These are phyloP conservation scores for Dinomys branickii DNA, from an alignment of 2,113 vertebrate species.

Conservation along the genomic window DNA sequence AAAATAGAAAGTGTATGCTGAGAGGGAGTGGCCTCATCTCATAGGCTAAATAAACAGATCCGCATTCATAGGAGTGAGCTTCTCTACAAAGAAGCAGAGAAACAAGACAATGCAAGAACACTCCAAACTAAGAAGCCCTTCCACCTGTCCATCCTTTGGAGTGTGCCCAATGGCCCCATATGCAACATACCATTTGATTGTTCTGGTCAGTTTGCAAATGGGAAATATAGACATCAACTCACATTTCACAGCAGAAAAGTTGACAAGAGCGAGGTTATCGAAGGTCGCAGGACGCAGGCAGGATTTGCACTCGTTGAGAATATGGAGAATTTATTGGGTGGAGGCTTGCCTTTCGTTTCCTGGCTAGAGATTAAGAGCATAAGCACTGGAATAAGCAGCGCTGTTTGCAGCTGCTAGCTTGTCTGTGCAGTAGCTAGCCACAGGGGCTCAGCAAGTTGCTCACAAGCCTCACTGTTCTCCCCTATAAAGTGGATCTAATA, in stretches of 20 bases:
- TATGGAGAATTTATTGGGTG: background rate
- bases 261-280: background rate
- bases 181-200: background rate
- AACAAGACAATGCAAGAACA: background rate
- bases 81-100: background rate
- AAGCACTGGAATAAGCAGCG: background rate
- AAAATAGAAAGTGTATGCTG: background rate
- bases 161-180: background rate
- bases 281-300: background rate
- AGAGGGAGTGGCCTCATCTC: background rate
- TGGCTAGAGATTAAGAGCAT: background rate
- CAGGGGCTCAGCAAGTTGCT: background rate
- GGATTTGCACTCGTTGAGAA: background rate
- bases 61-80: background rate
- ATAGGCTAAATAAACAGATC: background rate
- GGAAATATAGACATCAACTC: background rate
- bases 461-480: background rate
- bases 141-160: background rate
- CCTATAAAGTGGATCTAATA: background rate
- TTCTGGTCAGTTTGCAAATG: background rate
- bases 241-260: background rate
- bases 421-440: background rate
- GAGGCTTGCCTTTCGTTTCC: background rate
- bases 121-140: background rate
- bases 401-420: background rate